Evolutionary conservation across 2,797 vertebrate species (phyloP).

Genomic region (Myripristis murdjan): DNA sequence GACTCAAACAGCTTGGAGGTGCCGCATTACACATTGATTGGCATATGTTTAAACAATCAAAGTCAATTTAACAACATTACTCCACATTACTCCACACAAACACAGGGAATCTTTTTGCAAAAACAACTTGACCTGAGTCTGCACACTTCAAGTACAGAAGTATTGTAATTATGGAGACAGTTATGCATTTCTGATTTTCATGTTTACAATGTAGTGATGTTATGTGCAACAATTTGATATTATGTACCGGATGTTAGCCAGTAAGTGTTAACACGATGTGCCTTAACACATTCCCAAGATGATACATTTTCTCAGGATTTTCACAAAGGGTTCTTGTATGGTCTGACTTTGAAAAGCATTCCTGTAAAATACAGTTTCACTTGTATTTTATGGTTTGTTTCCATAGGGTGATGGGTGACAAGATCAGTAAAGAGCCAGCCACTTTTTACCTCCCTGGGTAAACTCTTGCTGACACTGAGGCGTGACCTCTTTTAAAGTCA

Average conservation of each 20-base stretch:
- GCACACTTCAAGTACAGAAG: not conserved
- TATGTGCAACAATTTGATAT: not conserved
- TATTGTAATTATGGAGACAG: not conserved
- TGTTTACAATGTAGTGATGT: not conserved
- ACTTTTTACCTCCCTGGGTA: slow-evolving; percentile 38
- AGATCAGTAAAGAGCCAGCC: slow-evolving; percentile 14
- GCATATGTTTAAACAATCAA: slow-evolving; percentile 13
- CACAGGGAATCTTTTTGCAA: not conserved
- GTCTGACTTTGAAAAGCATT: too few species aligned
- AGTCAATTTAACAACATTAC: not conserved
- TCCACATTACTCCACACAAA: not conserved
- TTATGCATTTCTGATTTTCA: not conserved
- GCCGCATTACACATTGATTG: not conserved
- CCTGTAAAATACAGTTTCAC: not conserved
- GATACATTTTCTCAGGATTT: not conserved
- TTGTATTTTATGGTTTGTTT: slow-evolving; percentile 10
- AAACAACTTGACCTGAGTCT: not conserved
- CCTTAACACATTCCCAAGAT: not conserved
- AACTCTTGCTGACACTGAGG: slow-evolving; percentile 56
- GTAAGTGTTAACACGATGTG: not conserved
- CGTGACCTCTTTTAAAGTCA: slow-evolving; percentile 37
- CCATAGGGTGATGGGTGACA: too few species aligned
- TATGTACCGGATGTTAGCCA: too few species aligned
- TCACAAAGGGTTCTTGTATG: too few species aligned
- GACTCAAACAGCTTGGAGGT: not conserved